Conservation (phyloP, 2,113 vertebrate species). For the Rhinoderma darwinii region DNA sequence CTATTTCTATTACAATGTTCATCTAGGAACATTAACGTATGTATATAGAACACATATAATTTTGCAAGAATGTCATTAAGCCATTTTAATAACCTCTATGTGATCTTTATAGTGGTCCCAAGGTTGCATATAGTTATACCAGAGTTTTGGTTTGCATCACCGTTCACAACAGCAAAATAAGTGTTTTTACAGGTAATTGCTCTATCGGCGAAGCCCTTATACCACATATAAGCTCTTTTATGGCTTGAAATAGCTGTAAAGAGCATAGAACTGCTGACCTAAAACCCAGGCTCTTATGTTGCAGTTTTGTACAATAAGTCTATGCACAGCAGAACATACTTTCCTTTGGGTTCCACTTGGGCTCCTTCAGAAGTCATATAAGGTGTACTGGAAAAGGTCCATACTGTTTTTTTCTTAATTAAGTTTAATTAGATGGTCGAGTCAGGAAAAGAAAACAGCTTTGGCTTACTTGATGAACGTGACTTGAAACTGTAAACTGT, state of each 20-base stretch:
- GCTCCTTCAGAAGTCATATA: constrained; percentile 44
- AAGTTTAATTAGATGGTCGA: constrained; percentile 58
- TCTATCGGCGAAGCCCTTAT: constrained; percentile 35
- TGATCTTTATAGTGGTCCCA: constrained; percentile 4
- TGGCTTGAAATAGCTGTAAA: constrained; percentile 36
- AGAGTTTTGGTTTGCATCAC: constrained; percentile 13
- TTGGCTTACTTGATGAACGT: constrained; percentile 46
- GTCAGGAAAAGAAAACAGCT: constrained; percentile 48
- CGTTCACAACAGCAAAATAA: constrained; percentile 15
- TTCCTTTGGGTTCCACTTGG: constrained; percentile 41
- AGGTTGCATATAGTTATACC: constrained; percentile 16
- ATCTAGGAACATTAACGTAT: neutral
- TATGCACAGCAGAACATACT: constrained; percentile 48
- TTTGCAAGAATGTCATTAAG: neutral
- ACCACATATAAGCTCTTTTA: constrained; percentile 48
- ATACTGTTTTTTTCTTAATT: constrained; percentile 53
- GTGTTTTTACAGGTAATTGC: constrained; percentile 37
- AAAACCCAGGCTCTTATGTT: constrained; percentile 42
- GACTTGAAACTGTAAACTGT: constrained; percentile 56
- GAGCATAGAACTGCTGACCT: constrained; percentile 55
- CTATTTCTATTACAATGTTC: neutral
- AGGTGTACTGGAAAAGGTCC: constrained; percentile 54
- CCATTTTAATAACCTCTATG: constrained; percentile 12
- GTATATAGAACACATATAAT: neutral
- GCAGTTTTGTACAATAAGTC: constrained; percentile 46